Evolutionary conservation across 2,888 invertebrate genomes (phyloP), one percentile per base, ranked within the genome.

Genomic region (Cerastis leucographa): DNA sequence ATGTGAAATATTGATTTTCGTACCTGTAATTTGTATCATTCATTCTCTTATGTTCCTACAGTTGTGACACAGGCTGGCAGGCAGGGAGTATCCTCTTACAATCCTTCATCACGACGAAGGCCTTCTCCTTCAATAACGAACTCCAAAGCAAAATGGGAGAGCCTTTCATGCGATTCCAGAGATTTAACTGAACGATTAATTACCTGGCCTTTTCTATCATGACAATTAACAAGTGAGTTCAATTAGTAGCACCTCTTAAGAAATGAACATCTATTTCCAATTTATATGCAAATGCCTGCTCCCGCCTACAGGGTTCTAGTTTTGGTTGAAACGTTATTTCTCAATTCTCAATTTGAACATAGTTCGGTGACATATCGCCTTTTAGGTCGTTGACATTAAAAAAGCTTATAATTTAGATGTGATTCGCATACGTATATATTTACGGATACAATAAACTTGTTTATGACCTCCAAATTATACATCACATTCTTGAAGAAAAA

Each of bases 331-430:
- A 44, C 68, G 56, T 69, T 76, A 83, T 72, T 76, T 72, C 85
- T 66, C 71, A 81, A 81, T 72, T 70, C 69, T 59, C 76, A 72
- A 80, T 80, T 79, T 69, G 61, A 66, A 80, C 19, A 49, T 56
- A 17, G 61, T 54, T 62, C 46, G 51, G 61, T 40, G 85, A 72
- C 69, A 81, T 61, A 62, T 67, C 29, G 51, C 75, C 67, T 84
- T 84, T 68, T 84, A 22, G 69, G 69, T 81, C 68, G 71, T 76
- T 80, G 84, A 76, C 76, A 76, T 81, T 76, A 35, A 17, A 44
- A n/a, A 66, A 49, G n/a, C 22, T 67, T 64, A 35, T 25, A 29
- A 61, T 54, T 46, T 22, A 14, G 17, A 54, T 42, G 46, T 35
- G 66, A n/a, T 40, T 40, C 5, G 44, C 25, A 8, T 67, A 35